phyloP scores from a whole-genome alignment of 2,888 invertebrate species.

The Podabrus alpinus region DNA sequence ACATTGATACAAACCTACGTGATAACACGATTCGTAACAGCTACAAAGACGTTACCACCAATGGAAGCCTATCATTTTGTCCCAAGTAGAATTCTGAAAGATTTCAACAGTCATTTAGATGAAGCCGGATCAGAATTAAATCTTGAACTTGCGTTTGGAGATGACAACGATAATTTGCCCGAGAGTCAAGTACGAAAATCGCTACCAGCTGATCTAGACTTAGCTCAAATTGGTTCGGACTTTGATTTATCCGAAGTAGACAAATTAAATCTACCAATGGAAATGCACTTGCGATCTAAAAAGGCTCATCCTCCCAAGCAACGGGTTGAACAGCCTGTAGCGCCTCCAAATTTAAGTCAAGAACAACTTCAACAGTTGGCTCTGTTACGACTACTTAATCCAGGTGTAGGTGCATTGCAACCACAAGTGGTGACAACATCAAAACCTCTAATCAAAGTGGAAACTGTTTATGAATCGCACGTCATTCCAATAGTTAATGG shows the following conservation, averaged over 20 bases:
- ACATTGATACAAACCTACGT: conserved; percentile 90
- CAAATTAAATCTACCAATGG: conserved; percentile 60
- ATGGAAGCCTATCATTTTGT: conserved; percentile 86
- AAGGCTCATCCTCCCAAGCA: conserved; percentile 53
- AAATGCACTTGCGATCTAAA: conserved; percentile 58
- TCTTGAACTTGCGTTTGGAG: conserved; percentile 83
- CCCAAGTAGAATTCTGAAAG: conserved; percentile 83
- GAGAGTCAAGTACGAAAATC: conserved; percentile 57
- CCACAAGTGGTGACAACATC: conserved; percentile 79
- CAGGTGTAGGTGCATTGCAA: conserved; percentile 61
- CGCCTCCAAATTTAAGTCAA: conserved; percentile 61
- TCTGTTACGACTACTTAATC: conserved; percentile 71
- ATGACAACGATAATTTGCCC: conserved; percentile 69
- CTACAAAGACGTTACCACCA: conserved; percentile 87
- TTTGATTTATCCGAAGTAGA: conserved; percentile 74
- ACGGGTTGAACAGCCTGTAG: conserved; percentile 44
- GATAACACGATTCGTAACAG: conserved; percentile 84
- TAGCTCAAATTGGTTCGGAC: conserved; percentile 73
- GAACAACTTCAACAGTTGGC: conserved; percentile 79
- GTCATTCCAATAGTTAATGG: conserved; percentile 79
- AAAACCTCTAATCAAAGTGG: conserved; percentile 73
- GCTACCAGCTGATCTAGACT: conserved; percentile 69
- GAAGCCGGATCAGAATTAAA: conserved; percentile 88
- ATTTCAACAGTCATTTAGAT: conserved; percentile 85
- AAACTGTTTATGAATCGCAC: conserved; percentile 82